Percentiles rank a stretch among this genome's conserved stretches.
These are phyloP conservation scores for Noctua janthe DNA, from an alignment of 2,888 invertebrate species.

Conservation along the genomic window DNA sequence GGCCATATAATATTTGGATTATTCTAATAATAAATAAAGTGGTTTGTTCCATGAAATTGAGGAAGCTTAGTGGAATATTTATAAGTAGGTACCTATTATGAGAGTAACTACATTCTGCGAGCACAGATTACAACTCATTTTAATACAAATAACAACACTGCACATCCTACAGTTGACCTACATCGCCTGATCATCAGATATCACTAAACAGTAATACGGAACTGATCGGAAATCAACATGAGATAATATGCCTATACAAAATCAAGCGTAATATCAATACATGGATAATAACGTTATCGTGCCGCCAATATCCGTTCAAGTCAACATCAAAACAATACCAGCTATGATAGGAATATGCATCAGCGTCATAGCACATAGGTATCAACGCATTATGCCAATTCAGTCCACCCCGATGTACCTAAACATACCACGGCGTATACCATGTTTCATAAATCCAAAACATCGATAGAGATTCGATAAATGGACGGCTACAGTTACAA, in stretches of 20 bases:
- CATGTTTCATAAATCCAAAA: constrained; percentile 68
- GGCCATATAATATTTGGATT: constrained; percentile 7
- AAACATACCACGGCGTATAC: constrained; percentile 29
- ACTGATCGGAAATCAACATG: constrained; percentile 56
- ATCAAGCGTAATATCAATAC: constrained; percentile 59
- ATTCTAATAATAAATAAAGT: neutral
- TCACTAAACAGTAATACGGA: constrained; percentile 27
- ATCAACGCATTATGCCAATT: constrained; percentile 50
- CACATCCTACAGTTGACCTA: constrained; percentile 49
- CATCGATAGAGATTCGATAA: constrained; percentile 75
- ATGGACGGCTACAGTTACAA: constrained; percentile 76
- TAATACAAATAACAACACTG: constrained; percentile 24
- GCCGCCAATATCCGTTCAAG: constrained; percentile 57
- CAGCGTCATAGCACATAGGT: constrained; percentile 47
- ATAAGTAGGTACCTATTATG: neutral
- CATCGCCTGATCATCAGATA: constrained; percentile 37
- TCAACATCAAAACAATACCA: constrained; percentile 58
- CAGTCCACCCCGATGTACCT: constrained; percentile 24
- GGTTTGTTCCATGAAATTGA: neutral
- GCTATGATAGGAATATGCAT: constrained; percentile 52
- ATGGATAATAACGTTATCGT: constrained; percentile 61
- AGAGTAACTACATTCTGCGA: neutral
- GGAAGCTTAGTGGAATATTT: neutral
- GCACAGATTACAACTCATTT: neutral
- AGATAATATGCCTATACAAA: constrained; percentile 56